These are phyloP conservation scores for Tachystola acroxantha DNA, from an alignment of 2,888 invertebrate species.

Conservation along the genomic window DNA sequence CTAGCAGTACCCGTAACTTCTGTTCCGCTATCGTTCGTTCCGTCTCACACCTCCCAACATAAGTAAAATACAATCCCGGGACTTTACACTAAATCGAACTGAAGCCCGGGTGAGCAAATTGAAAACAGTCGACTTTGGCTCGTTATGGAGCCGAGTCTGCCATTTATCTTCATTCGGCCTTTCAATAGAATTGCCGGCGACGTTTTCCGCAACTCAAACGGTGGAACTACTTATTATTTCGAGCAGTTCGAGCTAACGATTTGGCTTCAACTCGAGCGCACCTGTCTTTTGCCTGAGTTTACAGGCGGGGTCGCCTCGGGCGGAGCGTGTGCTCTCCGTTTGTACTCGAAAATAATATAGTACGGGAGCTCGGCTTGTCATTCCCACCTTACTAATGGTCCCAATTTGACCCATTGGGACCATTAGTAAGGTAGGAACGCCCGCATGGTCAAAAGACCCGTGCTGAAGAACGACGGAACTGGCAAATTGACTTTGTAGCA, in stretches of 20 bases:
- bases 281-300: conserved; percentile 34
- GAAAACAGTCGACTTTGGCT: conserved; percentile 72
- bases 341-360: too few relatives aligned
- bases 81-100: conserved; percentile 53
- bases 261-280: conserved; percentile 52
- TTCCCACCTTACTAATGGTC: too few relatives aligned
- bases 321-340: neutral
- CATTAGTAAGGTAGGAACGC: too few relatives aligned
- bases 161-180: conserved; percentile 75
- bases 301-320: neutral
- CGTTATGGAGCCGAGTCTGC: conserved; percentile 66
- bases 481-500: too few relatives aligned
- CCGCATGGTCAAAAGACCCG: too few relatives aligned
- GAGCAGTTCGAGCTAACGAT: conserved; percentile 68
- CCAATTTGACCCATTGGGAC: too few relatives aligned
- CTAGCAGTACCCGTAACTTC: too few relatives aligned
- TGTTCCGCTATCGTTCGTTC: too few relatives aligned
- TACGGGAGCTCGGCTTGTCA: too few relatives aligned
- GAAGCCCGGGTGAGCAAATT: conserved; percentile 55
- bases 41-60: conserved; percentile 1
- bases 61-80: conserved; percentile 4
- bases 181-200: conserved; percentile 70
- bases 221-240: conserved; percentile 72
- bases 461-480: too few relatives aligned
- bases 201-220: conserved; percentile 70